Base-by-base conservation (phyloP, 2,888 invertebrate species). In the Amorpha juglandis region DNA sequence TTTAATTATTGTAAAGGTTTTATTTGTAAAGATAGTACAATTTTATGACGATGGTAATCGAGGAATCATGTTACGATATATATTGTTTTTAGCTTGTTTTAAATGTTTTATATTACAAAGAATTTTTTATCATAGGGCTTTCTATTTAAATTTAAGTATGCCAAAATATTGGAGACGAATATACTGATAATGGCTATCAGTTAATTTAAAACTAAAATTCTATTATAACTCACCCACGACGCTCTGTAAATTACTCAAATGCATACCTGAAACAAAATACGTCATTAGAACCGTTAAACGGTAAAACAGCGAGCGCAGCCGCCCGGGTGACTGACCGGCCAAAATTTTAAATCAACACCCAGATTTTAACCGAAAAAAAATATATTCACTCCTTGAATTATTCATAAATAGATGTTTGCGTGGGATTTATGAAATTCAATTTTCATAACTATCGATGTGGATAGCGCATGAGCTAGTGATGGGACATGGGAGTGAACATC, bases 261-360 rank as follows among this genome's bases (percentile, higher is more conserved):
- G 42, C 42, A 58, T 58, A 58, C 58, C 58, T 58, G 58, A 58
- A 58, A 58, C 58, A 58, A 58, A 58, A 42, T 58, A 58, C 42
- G 58, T 58, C 58, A 58, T 58, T 58, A 58, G 58, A 58, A 58
- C 12, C 38, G 58, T 58, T 58, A 42, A 58, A 58, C 58, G 58
- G 58, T 58, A 42, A 16, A 27, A 16, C 38, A 42, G 9, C 58
- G 58, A 58, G 11, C 58, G 38, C 42, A 42, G 19, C 77, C 70
- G 76, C 75, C 73, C 68, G 62, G 92, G 85, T 90, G 85, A 92
- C 90, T 70, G 92, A 86, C 91, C 92, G 88, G 74, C 89, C 87
- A 87, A 87, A 84, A 86, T 91, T 85, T 90, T 86, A 87, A 87
- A 84, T 82, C 85, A 76, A 79, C 82, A 86, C 88, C 89, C 83